Conservation (phyloP, 2,888 invertebrate species). For the Hirtodrosophila confusa region DNA sequence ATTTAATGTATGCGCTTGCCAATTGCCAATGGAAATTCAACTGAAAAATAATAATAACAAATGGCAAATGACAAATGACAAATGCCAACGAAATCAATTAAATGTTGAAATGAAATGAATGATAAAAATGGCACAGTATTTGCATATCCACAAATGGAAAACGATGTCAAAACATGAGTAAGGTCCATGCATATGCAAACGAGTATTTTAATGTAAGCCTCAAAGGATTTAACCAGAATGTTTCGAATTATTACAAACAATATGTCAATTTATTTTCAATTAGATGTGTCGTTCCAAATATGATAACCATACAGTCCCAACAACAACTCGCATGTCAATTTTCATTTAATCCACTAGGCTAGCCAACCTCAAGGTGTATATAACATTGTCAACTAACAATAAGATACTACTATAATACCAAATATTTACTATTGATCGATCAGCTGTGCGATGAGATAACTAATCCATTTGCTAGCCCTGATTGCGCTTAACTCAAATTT, state of each 20-base stretch:
- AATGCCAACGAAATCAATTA: conserved; percentile 42
- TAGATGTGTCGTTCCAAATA: conserved; percentile 36
- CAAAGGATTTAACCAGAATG: conserved; percentile 27
- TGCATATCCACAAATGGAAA: conserved; percentile 18
- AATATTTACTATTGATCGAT: conserved; percentile 5
- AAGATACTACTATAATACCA: conserved; percentile 17
- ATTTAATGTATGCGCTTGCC: conserved; percentile 12
- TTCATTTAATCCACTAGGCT: conserved; percentile 38
- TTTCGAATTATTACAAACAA: conserved; percentile 26
- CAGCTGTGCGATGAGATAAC: conserved; percentile 4
- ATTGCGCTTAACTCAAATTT: conserved; percentile 20
- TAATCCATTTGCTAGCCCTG: neutral
- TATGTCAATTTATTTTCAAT: conserved; percentile 74
- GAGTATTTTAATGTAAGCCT: conserved; percentile 26
- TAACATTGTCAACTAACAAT: conserved; percentile 43
- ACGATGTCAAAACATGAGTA: neutral
- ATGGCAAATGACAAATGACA: conserved; percentile 48
- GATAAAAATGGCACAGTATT: conserved; percentile 21
- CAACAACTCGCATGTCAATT: conserved; percentile 62
- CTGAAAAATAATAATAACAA: conserved; percentile 19
- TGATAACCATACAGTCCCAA: neutral
- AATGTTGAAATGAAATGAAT: conserved; percentile 9
- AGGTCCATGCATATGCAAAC: conserved; percentile 30
- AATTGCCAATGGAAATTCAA: conserved; percentile 24
- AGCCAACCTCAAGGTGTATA: conserved; percentile 40